Conservation (phyloP, 1,140 invertebrate species). For the Rhynchophorus ferrugineus region DNA sequence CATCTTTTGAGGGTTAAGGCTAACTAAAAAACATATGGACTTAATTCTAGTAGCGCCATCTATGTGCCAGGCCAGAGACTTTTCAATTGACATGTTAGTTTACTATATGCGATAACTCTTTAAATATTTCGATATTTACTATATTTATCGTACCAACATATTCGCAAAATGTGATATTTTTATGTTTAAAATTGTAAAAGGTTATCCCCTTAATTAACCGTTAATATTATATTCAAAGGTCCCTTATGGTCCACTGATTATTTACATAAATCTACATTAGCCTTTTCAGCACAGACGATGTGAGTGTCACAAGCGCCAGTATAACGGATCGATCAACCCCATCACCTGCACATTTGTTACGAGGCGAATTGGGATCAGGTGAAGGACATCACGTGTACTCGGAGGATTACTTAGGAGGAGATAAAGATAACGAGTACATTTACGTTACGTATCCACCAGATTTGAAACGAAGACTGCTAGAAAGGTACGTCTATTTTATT, state of each 20-base stretch:
- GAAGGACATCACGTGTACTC: conserved; percentile 39
- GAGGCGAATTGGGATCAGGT: conserved; percentile 37
- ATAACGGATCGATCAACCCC: conserved; percentile 55
- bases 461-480: conserved; percentile 67
- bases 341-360: conserved; percentile 47
- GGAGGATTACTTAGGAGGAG: conserved; percentile 45
- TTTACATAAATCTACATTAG: conserved; percentile 11
- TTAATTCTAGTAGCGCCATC: too few species aligned
- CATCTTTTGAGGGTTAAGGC: too few species aligned
- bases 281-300: conserved; percentile 51
- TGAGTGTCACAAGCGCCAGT: conserved; percentile 53
- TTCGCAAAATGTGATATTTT: too few species aligned
- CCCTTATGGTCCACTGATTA: not conserved
- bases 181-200: too few species aligned
- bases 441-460: conserved; percentile 80
- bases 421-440: conserved; percentile 70
- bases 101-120: too few species aligned
- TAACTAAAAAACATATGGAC: too few species aligned
- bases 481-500: conserved; percentile 53
- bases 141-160: too few species aligned
- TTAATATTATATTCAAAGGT: too few species aligned
- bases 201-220: too few species aligned
- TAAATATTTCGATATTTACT: too few species aligned
- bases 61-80: too few species aligned
- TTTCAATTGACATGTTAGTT: too few species aligned